Evolutionary conservation across 2,113 vertebrate species (phyloP).

Genomic region (Sinosuthora webbiana): DNA sequence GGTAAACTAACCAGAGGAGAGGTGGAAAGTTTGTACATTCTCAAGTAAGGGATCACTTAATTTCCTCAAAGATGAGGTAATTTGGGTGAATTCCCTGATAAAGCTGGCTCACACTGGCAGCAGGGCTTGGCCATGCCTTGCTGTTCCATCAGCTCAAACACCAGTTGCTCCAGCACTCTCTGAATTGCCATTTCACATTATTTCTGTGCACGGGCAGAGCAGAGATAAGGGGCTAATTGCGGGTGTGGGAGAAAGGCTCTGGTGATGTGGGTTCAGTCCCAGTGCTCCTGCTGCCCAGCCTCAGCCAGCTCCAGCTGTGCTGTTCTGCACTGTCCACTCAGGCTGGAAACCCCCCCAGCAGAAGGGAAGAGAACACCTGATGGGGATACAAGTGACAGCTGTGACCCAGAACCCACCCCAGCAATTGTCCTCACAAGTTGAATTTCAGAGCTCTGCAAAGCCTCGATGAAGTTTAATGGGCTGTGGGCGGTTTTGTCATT

Average conservation of each 20-base stretch:
- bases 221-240: neutral
- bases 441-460: neutral
- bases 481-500: neutral
- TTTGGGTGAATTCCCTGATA: neutral
- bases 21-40: neutral
- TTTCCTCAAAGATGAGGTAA: neutral
- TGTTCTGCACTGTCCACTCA: accelerated
- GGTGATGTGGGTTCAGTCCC: neutral
- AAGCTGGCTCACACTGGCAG: accelerated
- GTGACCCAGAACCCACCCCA: neutral
- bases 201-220: neutral
- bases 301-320: accelerated
- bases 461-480: neutral
- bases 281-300: neutral
- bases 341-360: neutral
- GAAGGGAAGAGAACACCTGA: neutral
- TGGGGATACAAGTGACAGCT: neutral
- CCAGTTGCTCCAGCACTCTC: neutral
- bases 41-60: neutral
- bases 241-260: neutral
- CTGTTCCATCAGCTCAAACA: neutral
- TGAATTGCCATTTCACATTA: accelerated
- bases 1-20: neutral
- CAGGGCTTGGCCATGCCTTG: neutral
- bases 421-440: neutral